Conservation (phyloP, 2,113 vertebrate species). For the Phyllopteryx taeniolatus region DNA sequence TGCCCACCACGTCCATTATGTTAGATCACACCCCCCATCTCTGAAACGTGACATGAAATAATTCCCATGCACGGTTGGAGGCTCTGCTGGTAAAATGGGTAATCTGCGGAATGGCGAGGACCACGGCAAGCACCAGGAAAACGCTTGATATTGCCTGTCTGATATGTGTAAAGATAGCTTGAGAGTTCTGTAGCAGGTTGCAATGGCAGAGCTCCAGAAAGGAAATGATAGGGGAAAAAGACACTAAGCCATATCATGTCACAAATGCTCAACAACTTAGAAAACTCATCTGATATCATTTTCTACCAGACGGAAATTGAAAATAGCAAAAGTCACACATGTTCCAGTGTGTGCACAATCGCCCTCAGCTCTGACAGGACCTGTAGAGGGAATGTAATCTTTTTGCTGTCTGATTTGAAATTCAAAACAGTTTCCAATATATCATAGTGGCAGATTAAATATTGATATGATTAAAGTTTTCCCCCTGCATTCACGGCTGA, state of each 20-base stretch:
- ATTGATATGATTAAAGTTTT: conserved; percentile 3
- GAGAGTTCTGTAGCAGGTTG: conserved; percentile 41
- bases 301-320: conserved; percentile 29
- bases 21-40: conserved; percentile 25
- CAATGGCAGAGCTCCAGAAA: conserved; percentile 34
- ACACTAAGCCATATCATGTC: conserved; percentile 39
- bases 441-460: not conserved
- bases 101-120: conserved; percentile 49
- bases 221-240: conserved; percentile 56
- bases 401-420: conserved; percentile 16
- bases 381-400: conserved; percentile 14
- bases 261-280: conserved; percentile 33
- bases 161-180: conserved; percentile 48
- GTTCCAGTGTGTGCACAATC: conserved; percentile 26
- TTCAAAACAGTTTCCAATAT: conserved; percentile 13
- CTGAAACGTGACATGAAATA: conserved; percentile 48
- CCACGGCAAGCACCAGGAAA: conserved; percentile 48
- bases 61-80: conserved; percentile 44
- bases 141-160: conserved; percentile 41
- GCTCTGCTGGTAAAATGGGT: conserved; percentile 32
- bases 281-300: conserved; percentile 37
- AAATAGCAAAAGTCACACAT: conserved; percentile 33
- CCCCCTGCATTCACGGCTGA: not conserved
- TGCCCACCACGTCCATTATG: not conserved
- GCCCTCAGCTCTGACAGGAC: not conserved